Conservation (phyloP, 2,113 vertebrate genomes). For the Pituophis catenifer region DNA sequence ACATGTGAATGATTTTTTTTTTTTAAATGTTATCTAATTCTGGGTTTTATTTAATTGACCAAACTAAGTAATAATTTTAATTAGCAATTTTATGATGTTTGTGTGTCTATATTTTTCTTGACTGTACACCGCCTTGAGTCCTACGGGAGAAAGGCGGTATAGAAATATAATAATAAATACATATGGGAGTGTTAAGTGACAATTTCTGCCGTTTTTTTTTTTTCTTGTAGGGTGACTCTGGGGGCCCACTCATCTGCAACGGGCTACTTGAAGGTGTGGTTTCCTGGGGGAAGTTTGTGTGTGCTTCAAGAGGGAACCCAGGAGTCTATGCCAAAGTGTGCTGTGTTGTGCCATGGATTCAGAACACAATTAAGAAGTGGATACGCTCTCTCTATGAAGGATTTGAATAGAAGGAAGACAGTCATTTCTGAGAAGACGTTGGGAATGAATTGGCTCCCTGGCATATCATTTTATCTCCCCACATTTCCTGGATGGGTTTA, state of each 20-base stretch:
- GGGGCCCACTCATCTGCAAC: not conserved
- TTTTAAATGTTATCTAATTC: too few relatives aligned
- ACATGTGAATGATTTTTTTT: too few relatives aligned
- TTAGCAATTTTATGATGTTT: too few relatives aligned
- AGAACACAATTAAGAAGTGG: not conserved
- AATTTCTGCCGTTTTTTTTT: not conserved
- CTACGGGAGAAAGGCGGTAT: too few relatives aligned
- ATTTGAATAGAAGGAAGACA: not conserved
- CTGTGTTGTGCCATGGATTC: constrained; percentile 6
- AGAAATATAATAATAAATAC: too few relatives aligned
- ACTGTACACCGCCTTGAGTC: too few relatives aligned
- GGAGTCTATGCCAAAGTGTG: constrained; percentile 25
- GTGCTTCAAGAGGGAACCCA: constrained; percentile 9
- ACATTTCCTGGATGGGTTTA: not conserved
- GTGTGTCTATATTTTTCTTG: too few relatives aligned
- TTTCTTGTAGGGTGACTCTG: constrained; percentile 17
- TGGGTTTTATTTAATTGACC: too few relatives aligned
- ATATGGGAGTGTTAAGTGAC: not conserved
- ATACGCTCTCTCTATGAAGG: not conserved
- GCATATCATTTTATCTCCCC: not conserved
- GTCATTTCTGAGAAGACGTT: not conserved
- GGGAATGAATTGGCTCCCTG: not conserved
- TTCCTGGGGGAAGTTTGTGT: constrained; percentile 12
- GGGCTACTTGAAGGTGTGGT: constrained; percentile 15
- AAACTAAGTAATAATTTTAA: too few relatives aligned